Evolutionary conservation across 2,888 invertebrate genomes (phyloP), one percentile per base, ranked within the genome.

Genomic region (Exephanes ischioxanthus): DNA sequence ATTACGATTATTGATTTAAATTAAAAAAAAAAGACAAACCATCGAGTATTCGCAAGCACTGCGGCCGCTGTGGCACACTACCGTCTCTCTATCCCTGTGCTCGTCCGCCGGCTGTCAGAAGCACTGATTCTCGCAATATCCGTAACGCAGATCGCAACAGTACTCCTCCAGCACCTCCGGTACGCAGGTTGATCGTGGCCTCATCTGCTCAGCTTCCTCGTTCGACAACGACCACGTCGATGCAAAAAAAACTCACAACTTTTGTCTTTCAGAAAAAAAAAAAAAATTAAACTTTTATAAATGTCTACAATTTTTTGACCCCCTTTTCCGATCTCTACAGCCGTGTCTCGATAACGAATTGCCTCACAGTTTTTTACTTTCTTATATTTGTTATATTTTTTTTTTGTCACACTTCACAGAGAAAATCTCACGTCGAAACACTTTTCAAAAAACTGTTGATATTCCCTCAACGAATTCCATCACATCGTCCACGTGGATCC

Each of bases 11-110:
- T 58, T 22, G 26, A 26, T 3, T 11, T 14, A 4, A 26, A 26
- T 22, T 26, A 4, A 4, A 26, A 22, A 26, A 26, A 67, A 66
- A 37, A 88, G 88, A 92, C 93, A 86, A 93, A 94, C 94, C 94
- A 94, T 94, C 92, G 94, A 94, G 93, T 93, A 94, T 90, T 93
- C 92, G 92, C 92, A 92, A 92, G 92, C 91, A 92, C 92, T 91
- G 92, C 91, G 92, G 92, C 92, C 91, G 93, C 93, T 93, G 92
- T 93, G 91, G 92, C 92, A 92, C 92, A 92, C 93, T 92, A 93
- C 90, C 91, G 92, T 92, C 90, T 89, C 90, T 92, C 91, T 90
- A 90, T 92, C 91, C 90, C 90, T 91, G 89, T 90, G 91, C 89
- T 89, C 90, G 91, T 92, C 91, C 90, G 90, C 91, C 91, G 90